Percentiles rank a stretch among this genome's conserved stretches.
Conservation (phyloP, 2,888 invertebrate species). For the Agrotis segetum region DNA sequence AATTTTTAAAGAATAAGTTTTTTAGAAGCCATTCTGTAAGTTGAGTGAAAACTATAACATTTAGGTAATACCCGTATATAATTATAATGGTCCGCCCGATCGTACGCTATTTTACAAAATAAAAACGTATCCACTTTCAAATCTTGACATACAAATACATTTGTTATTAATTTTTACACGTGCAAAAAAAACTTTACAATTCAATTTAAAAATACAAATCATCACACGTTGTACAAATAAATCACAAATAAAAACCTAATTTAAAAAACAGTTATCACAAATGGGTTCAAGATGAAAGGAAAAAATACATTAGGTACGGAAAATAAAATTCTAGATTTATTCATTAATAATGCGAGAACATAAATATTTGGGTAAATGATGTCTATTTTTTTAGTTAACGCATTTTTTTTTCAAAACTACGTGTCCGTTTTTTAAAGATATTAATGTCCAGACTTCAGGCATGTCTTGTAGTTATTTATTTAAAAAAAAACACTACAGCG, state of each 20-base stretch:
- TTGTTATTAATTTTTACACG: background rate
- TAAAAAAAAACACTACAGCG: background rate
- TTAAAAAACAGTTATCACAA: constrained; percentile 35
- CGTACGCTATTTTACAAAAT: too few species aligned
- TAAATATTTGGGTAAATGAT: constrained; percentile 47
- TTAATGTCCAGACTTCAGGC: constrained; percentile 9
- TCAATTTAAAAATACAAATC: background rate
- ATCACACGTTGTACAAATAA: background rate
- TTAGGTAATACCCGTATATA: too few species aligned
- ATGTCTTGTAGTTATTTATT: constrained; percentile 1
- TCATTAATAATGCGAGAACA: constrained; percentile 36
- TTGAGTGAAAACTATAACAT: background rate
- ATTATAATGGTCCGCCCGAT: too few species aligned
- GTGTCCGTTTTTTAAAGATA: constrained; percentile 4
- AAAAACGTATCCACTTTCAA: background rate
- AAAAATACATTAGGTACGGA: constrained; percentile 35
- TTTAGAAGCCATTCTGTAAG: background rate
- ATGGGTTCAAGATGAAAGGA: constrained; percentile 30
- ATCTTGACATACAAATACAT: background rate
- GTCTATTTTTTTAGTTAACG: constrained; percentile 30
- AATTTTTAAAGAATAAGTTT: background rate
- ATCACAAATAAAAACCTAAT: constrained; percentile 10
- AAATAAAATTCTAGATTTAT: constrained; percentile 50
- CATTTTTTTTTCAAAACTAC: constrained; percentile 23
- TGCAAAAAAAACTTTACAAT: background rate